Evolutionary conservation across 1,140 invertebrate species (phyloP), one percentile per base, ranked within the genome.

Genomic region (Drosophila melanogaster): DNA sequence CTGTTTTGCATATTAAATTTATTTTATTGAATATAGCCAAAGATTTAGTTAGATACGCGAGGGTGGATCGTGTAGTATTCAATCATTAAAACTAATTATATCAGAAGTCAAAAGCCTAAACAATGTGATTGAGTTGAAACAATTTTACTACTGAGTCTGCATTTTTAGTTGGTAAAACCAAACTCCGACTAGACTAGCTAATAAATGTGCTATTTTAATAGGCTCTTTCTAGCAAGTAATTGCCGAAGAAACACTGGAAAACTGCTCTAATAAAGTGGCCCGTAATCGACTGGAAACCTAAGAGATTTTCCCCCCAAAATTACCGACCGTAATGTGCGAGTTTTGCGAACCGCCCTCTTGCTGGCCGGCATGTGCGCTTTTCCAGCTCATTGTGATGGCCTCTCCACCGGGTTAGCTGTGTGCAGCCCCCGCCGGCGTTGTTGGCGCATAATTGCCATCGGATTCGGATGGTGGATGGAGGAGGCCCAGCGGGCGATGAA

Each of bases 1-100:
- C 79, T 89, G 72, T 84, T 87, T 87, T 87, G 83, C 83, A 87
- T 87, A 87, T 87, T 89, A 89, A 89, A 87, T 87, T 87, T 87
- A 87, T 87, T 87, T 89, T 87, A 87, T 87, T 87, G 84, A 87
- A 87, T 89, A 83, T 73, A 72, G 67, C 24, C 61, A 66, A 43
- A 64, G 72, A 73, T 77, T 58, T 69, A 62, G 41, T 60, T 43
- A 62, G 81, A 81, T 73, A 85, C 51, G 51, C 80, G 81, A 81
- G 73, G 51, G 44, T 44, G 40, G 77, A 57, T 57, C 19, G 19
- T 22, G 19, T 0, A 22, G 19, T 22, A 22, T 22, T 22, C 19
- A 22, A 22, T 22, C 19, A 22, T 22, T 22, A 22, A 22, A 22
- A 22, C 2, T 22, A 22, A 22, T 22, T 3, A 22, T 22, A 22